Evolutionary conservation across 2,797 vertebrate species (phyloP).

Genomic region (Spizella passerina): DNA sequence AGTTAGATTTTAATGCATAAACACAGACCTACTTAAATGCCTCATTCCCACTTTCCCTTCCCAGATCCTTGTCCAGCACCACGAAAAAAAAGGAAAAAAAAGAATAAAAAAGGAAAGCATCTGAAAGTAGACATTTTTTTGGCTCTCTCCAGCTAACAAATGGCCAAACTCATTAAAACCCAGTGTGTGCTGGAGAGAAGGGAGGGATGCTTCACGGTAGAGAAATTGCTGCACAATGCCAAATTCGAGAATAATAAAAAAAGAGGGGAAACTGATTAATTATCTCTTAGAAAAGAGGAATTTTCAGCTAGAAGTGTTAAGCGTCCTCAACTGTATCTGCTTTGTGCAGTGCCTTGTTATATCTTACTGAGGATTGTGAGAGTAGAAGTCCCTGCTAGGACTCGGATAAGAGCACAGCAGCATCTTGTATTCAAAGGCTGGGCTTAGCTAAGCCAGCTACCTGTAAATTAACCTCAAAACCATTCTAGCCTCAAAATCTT

Average conservation of each 20-base stretch:
- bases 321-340: not conserved
- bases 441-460: not conserved
- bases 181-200: not conserved
- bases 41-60: not conserved
- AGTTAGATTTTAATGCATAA: not conserved
- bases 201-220: not conserved
- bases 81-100: rapidly evolving
- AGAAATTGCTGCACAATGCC: not conserved
- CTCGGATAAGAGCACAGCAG: not conserved
- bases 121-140: slow-evolving; percentile 20
- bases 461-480: not conserved
- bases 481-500: not conserved
- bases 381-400: not conserved
- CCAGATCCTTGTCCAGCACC: not conserved
- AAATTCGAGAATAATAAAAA: not conserved
- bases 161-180: slow-evolving; percentile 37
- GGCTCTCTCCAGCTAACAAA: not conserved
- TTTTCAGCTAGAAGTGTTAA: not conserved
- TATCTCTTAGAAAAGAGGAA: not conserved
- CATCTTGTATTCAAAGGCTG: not conserved
- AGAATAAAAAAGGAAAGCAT: not conserved
- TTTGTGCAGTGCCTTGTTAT: not conserved
- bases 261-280: not conserved
- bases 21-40: not conserved
- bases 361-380: not conserved